Conservation (phyloP, 2,113 vertebrate species). For the Rhinoderma darwinii region DNA sequence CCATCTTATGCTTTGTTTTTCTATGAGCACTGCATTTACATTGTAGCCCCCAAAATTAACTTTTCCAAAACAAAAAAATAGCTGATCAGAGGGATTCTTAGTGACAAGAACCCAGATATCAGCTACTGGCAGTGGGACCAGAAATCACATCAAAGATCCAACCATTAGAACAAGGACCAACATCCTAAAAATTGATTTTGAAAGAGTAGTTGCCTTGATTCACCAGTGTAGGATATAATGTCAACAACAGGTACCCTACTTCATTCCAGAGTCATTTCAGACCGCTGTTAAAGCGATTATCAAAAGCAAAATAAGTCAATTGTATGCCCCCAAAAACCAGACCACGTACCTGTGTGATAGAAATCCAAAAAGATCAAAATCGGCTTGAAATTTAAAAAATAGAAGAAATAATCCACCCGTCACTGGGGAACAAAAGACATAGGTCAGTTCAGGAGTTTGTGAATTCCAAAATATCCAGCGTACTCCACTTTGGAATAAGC, state of each 20-base stretch:
- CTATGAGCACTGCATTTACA: background rate
- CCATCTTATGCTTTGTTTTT: background rate
- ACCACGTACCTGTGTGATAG: slow-evolving; percentile 63
- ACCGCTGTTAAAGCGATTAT: background rate
- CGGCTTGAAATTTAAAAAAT: background rate
- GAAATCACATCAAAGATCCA: background rate
- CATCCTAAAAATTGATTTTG: background rate
- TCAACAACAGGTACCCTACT: background rate
- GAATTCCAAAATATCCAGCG: slow-evolving; percentile 66
- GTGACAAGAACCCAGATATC: background rate
- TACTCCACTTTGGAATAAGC: slow-evolving; percentile 73
- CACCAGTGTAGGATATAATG: background rate
- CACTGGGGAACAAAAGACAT: slow-evolving; percentile 5
- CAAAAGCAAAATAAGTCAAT: background rate
- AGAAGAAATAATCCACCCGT: slow-evolving; percentile 39
- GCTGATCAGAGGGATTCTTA: background rate
- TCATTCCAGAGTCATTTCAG: background rate
- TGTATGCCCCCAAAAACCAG: background rate
- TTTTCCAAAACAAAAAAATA: background rate
- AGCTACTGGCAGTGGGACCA: background rate
- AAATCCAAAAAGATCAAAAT: background rate
- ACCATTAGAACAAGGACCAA: background rate
- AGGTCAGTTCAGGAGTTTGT: slow-evolving; percentile 65
- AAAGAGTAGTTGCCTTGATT: background rate
- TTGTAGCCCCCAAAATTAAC: background rate